phyloP scores from a whole-genome alignment of 2,797 vertebrate genomes.

The Hypotaenidia philippensis region DNA sequence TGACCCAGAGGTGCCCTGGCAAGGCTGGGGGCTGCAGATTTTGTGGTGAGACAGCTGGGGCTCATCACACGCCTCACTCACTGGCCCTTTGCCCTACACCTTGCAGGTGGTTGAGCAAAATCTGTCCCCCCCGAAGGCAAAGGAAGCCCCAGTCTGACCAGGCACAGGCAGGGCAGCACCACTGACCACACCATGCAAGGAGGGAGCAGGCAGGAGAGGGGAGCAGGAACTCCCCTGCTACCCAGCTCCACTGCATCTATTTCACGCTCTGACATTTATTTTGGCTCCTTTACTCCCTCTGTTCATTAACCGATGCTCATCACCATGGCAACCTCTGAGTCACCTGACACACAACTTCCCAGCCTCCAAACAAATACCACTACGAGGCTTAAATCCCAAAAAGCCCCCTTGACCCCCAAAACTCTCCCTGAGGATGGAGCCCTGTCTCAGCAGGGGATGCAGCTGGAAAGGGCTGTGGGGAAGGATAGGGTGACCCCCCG shows the following conservation, averaged over 20 bases:
- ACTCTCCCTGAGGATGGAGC: not conserved
- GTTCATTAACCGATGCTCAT: constrained; percentile 74
- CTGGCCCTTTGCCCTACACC: not conserved
- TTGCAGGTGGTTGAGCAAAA: not conserved
- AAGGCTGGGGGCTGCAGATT: not conserved
- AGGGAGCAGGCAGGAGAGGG: not conserved
- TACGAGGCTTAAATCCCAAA: not conserved
- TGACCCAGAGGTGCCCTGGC: accelerated
- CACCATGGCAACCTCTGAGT: constrained; percentile 63
- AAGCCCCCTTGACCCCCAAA: not conserved
- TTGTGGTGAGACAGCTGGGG: accelerated
- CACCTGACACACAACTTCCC: constrained; percentile 71
- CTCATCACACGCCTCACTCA: accelerated
- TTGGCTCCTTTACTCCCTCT: constrained; percentile 69
- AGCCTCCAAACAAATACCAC: constrained; percentile 44
- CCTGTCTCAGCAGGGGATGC: accelerated
- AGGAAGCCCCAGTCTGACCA: not conserved
- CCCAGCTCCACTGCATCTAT: not conserved
- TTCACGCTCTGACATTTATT: constrained; percentile 74
- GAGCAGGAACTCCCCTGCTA: not conserved
- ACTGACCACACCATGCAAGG: accelerated
- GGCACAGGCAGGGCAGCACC: not conserved
- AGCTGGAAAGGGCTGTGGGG: not conserved
- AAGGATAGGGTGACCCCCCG: not conserved
- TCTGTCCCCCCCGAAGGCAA: accelerated